Percentiles rank a stretch among this genome's conserved stretches.
Conservation (phyloP, 2,888 invertebrate genomes). For the Calliscelio sp. region DNA sequence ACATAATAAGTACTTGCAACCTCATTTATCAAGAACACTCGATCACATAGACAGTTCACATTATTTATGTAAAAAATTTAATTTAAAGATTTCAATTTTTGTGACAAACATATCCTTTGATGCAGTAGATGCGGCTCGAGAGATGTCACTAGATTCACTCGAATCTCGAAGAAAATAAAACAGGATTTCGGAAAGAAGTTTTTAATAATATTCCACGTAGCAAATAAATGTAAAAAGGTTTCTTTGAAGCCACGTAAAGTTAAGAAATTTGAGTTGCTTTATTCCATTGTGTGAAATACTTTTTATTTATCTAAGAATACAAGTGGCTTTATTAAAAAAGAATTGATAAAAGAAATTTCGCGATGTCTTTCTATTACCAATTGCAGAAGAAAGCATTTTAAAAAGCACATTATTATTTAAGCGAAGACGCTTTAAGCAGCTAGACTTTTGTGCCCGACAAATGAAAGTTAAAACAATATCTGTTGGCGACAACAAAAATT, state of each 20-base stretch:
- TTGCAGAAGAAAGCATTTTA: too few relatives aligned
- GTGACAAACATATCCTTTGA: neutral
- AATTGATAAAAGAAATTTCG: too few relatives aligned
- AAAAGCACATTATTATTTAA: too few relatives aligned
- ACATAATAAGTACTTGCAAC: neutral
- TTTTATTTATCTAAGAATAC: neutral
- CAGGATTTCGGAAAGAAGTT: constrained; percentile 2
- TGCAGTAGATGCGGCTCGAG: neutral
- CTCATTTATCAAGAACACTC: neutral
- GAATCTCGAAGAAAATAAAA: neutral
- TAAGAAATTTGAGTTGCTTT: neutral
- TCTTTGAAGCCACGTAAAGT: neutral
- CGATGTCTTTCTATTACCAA: too few relatives aligned
- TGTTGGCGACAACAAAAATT: too few relatives aligned
- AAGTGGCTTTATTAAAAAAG: too few relatives aligned
- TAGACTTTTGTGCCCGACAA: too few relatives aligned
- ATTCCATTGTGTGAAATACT: neutral
- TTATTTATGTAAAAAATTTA: neutral
- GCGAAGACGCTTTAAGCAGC: too few relatives aligned
- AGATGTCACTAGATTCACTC: neutral
- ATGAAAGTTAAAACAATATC: too few relatives aligned
- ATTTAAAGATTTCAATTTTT: neutral
- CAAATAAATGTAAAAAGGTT: neutral
- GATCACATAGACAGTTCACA: neutral
- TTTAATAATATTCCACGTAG: neutral